Conservation (phyloP, 2,797 vertebrate species). For the Salarias fasciatus region DNA sequence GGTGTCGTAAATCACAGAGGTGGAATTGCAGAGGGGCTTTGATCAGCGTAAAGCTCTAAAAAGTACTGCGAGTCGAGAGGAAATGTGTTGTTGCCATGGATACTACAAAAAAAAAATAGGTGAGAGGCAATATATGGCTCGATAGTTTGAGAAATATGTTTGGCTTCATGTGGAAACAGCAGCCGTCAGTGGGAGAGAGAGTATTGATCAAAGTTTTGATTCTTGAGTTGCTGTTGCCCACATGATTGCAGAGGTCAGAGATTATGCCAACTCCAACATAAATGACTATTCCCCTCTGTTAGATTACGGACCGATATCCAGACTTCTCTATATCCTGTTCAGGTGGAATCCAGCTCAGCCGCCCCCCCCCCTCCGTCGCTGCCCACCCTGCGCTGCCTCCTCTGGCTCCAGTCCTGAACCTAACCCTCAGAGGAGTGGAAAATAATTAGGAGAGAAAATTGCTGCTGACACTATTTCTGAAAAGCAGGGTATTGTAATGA, state of each 20-base stretch:
- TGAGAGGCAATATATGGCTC: slow-evolving; percentile 43
- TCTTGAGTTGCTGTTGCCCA: neutral
- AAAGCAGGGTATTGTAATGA: slow-evolving; percentile 88
- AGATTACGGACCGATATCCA: slow-evolving; percentile 59
- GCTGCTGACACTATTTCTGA: slow-evolving; percentile 88
- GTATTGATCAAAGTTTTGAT: slow-evolving; percentile 40
- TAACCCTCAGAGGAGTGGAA: slow-evolving; percentile 81
- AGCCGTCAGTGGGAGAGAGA: slow-evolving; percentile 14
- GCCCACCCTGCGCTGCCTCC: slow-evolving; percentile 67
- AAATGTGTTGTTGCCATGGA: slow-evolving; percentile 75
- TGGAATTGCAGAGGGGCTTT: slow-evolving; percentile 59
- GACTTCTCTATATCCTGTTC: slow-evolving; percentile 44
- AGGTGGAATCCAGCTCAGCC: slow-evolving; percentile 62
- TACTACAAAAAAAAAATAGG: slow-evolving; percentile 66
- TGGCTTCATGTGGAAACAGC: slow-evolving; percentile 38
- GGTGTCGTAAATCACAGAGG: slow-evolving; percentile 89
- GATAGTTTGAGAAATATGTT: slow-evolving; percentile 47
- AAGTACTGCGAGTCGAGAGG: slow-evolving; percentile 42
- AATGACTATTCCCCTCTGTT: slow-evolving; percentile 42
- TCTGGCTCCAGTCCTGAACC: slow-evolving; percentile 84
- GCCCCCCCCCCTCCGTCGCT: slow-evolving; percentile 30
- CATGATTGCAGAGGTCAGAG: slow-evolving; percentile 16
- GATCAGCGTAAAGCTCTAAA: slow-evolving; percentile 58
- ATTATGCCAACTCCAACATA: slow-evolving; percentile 22
- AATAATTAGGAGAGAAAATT: slow-evolving; percentile 89